Evolutionary conservation across 2,113 vertebrate species (phyloP), one percentile per base, ranked within the genome.

Genomic region (Sylvietta virens): DNA sequence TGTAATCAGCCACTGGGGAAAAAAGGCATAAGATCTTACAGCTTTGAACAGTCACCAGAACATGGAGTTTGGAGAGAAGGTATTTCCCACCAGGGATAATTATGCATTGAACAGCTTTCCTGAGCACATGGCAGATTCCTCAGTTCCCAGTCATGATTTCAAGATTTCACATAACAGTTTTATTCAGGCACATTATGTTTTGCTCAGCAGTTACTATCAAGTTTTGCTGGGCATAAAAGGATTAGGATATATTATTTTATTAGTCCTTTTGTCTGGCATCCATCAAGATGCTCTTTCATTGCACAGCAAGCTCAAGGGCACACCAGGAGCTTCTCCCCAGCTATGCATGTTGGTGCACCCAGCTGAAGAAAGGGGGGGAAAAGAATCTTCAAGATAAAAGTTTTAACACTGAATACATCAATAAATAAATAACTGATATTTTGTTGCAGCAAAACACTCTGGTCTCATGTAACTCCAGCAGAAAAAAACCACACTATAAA

Each of bases 241-340:
- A 88, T 94, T 93, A 95, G n/a, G 45, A 56, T 53, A 69, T 48
- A 72, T 90, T 66, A 64, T 84, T 94, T 86, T 53, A 76, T 77
- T 88, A 85, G 71, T 69, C 28, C 10, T 67, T 86, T 94, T 81
- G 39, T 56, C 74, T 88, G 62, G 48, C 61, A 85, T 84, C 78
- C 66, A 50, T 92, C 78, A 81, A 69, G 85, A 61, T 65, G 66
- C 11, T 81, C 33, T n/a, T 62, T 56, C 67, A 71, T 44, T 56
- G 47, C 56, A 58, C 40, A 74, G 57, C 44, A 90, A 47, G 53
- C 44, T 77, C 56, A 84, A 84, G 86, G 72, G 47, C 83, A 47
- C 0, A 0, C 57, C 33, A 57, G 39, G 35, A 70, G 21, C 69
- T 33, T 86, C 33, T 60, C 21, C 11, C 30, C 60, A 81, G 33